Conservation (phyloP, 1,140 invertebrate species). For the Pseudomyrmex flavicornis region DNA sequence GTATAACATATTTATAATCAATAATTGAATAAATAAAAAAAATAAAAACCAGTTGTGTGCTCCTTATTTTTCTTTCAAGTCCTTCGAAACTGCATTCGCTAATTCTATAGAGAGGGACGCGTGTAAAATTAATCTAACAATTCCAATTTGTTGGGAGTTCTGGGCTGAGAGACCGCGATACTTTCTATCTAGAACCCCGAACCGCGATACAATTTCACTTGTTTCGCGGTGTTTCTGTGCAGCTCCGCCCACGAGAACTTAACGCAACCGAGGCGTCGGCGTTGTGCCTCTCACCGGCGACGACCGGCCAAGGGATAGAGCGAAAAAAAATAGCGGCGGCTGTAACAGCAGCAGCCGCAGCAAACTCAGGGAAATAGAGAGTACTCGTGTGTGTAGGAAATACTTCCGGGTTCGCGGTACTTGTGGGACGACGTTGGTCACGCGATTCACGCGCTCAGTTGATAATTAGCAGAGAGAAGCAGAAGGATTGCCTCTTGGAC, state of each 20-base stretch:
- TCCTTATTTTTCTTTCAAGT: no score
- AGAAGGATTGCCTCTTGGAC: slow-evolving; percentile 45
- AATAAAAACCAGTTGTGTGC: neutral
- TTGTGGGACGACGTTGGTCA: slow-evolving; percentile 76
- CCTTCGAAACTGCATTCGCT: no score
- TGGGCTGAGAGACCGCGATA: slow-evolving; percentile 45
- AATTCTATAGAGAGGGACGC: no score
- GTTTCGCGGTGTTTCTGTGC: slow-evolving; percentile 69
- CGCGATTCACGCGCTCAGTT: slow-evolving; percentile 77
- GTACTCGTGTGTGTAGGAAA: slow-evolving; percentile 59
- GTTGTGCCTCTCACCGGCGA: slow-evolving; percentile 26
- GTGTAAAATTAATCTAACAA: slow-evolving; percentile 16
- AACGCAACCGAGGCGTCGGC: slow-evolving; percentile 32
- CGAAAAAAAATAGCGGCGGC: slow-evolving; percentile 34
- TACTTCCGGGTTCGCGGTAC: slow-evolving; percentile 74
- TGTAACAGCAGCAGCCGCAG: neutral
- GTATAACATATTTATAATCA: no score
- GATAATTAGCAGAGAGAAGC: slow-evolving; percentile 67
- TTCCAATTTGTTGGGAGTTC: neutral
- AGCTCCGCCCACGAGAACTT: slow-evolving; percentile 67
- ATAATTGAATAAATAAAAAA: neutral
- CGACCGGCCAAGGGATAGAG: slow-evolving; percentile 16
- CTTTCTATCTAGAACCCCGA: slow-evolving; percentile 78
- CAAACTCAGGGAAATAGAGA: slow-evolving; percentile 38
- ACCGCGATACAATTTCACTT: slow-evolving; percentile 80